Percentiles rank a stretch among this genome's conserved stretches.
phyloP scores from a whole-genome alignment of 2,888 invertebrate genomes.

The Harmothoe impar region DNA sequence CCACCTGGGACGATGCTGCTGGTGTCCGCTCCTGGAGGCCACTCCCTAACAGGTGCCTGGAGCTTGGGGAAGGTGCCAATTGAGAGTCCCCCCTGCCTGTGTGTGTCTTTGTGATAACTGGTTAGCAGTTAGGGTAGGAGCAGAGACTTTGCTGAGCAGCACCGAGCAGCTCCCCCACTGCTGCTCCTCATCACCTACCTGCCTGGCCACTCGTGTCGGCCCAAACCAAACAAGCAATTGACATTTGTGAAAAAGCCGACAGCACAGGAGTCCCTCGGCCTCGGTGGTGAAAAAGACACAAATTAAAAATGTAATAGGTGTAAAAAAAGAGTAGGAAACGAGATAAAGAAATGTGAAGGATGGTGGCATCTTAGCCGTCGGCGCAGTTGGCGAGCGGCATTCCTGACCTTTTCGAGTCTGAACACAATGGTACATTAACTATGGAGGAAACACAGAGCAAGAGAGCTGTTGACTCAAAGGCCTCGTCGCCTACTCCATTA shows the following conservation, averaged over 20 bases:
- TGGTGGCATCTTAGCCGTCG: conserved; percentile 4
- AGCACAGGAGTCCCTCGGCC: not conserved
- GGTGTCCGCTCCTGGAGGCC: no score
- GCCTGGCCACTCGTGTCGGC: conserved; percentile 6
- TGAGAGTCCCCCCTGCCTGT: no score
- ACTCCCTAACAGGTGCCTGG: no score
- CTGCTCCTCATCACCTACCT: not conserved
- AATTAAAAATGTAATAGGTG: not conserved
- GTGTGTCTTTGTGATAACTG: not conserved
- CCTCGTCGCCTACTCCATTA: not conserved
- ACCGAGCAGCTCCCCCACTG: not conserved
- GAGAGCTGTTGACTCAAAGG: not conserved
- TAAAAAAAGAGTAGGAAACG: not conserved
- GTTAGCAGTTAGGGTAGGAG: not conserved
- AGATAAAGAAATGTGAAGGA: not conserved
- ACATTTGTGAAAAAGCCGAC: not conserved
- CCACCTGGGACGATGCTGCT: no score
- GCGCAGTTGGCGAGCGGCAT: conserved; percentile 5
- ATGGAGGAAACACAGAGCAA: not conserved
- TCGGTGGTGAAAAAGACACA: not conserved
- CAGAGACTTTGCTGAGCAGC: not conserved
- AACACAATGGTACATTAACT: conserved; percentile 4
- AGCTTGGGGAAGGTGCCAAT: no score
- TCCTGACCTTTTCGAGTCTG: conserved; percentile 38
- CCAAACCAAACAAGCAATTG: conserved; percentile 39